phyloP scores from a whole-genome alignment of 2,113 vertebrate genomes.

The Gasterosteus aculeatus region DNA sequence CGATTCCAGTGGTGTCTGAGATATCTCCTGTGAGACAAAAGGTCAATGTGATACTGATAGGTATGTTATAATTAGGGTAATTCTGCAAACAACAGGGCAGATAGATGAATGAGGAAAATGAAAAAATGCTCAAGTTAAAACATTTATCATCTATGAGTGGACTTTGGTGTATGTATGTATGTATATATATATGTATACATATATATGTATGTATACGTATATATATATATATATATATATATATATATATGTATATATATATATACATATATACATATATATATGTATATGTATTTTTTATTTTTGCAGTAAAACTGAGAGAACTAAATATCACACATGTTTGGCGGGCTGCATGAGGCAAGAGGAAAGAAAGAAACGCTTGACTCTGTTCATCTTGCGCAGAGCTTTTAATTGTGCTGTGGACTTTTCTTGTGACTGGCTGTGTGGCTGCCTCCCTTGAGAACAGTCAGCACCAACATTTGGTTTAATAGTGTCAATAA shows the following conservation, averaged over 20 bases:
- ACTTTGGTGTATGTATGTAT: neutral
- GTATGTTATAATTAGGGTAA: neutral
- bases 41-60: neutral
- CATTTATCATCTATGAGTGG: neutral
- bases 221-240: too few species aligned
- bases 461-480: neutral
- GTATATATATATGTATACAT: too few species aligned
- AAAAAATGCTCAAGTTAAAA: neutral
- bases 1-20: neutral
- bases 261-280: too few species aligned
- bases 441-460: neutral
- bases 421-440: neutral
- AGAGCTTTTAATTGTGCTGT: neutral
- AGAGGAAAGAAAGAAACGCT: neutral
- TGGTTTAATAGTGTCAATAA: slow-evolving; percentile 16
- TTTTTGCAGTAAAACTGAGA: neutral
- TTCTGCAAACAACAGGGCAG: neutral
- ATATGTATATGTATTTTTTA: neutral
- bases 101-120: neutral
- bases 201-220: too few species aligned
- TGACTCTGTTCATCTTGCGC: neutral
- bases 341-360: neutral
- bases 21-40: neutral
- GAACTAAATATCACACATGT: neutral
- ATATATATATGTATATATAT: too few species aligned